A percentile compares a stretch with the other conserved stretches of the same genome.
phyloP scores from a whole-genome alignment of 1,140 invertebrate species.

The Drosophila mayri region DNA sequence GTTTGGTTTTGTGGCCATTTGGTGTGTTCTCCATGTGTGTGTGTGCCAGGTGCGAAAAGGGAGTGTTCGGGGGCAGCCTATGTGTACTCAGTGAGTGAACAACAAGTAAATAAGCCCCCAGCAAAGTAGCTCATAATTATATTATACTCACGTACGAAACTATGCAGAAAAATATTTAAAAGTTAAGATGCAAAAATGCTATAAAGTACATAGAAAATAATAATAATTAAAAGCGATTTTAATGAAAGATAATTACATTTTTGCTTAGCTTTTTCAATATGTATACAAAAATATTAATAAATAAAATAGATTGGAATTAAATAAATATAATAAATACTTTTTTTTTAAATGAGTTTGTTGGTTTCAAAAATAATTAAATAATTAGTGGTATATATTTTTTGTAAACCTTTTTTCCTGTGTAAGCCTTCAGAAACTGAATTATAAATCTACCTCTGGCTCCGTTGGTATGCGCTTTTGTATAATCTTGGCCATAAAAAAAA shows the following conservation, averaged over 20 bases:
- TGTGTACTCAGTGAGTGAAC: conserved; percentile 45
- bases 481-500: conserved; percentile 53
- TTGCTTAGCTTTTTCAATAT: too few species aligned
- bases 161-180: conserved; percentile 71
- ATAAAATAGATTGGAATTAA: too few species aligned
- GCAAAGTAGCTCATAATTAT: conserved; percentile 81
- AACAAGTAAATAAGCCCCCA: conserved; percentile 64
- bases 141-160: conserved; percentile 80
- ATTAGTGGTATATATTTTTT: background rate
- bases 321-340: too few species aligned
- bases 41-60: conserved; percentile 56
- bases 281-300: too few species aligned
- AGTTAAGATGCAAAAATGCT: conserved; percentile 41
- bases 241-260: too few species aligned
- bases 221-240: background rate
- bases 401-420: background rate
- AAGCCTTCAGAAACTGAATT: conserved; percentile 15
- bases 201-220: conserved; percentile 3
- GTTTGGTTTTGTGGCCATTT: conserved; percentile 48
- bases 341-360: too few species aligned
- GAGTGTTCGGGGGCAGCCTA: conserved; percentile 23
- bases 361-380: too few species aligned
- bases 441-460: conserved; percentile 22
- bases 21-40: conserved; percentile 49
- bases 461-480: conserved; percentile 41